phyloP scores from a whole-genome alignment of 2,113 vertebrate genomes.

The Catharus minimus region DNA sequence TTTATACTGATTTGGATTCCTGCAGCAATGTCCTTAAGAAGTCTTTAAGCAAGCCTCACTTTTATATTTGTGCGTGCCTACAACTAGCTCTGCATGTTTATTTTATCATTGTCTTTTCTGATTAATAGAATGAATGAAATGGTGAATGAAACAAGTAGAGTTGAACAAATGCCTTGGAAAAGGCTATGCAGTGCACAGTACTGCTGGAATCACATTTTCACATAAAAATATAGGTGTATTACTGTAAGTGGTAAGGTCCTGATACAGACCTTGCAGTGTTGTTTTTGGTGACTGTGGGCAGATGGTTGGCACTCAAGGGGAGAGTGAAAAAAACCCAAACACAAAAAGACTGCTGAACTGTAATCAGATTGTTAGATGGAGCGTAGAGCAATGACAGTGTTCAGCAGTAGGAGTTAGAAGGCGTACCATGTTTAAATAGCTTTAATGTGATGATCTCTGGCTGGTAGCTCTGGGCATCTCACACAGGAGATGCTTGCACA shows the following conservation, averaged over 20 bases:
- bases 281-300: constrained; percentile 40
- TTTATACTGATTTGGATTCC: constrained; percentile 13
- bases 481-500: not conserved
- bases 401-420: constrained; percentile 35
- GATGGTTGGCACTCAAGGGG: constrained; percentile 52
- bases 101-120: not conserved
- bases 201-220: not conserved
- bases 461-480: constrained; percentile 11
- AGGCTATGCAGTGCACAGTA: not conserved
- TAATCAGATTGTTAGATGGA: constrained; percentile 54
- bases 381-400: constrained; percentile 27
- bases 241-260: not conserved
- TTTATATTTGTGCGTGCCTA: not conserved
- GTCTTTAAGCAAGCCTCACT: not conserved
- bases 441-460: constrained; percentile 27
- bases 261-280: not conserved
- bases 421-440: not conserved
- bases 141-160: not conserved
- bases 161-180: not conserved
- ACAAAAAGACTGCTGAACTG: constrained; percentile 41
- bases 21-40: not conserved
- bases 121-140: not conserved
- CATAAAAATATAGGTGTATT: not conserved
- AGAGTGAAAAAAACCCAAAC: constrained; percentile 26
- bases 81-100: not conserved